Base-by-base conservation (phyloP, 2,888 invertebrate species). In the Branchinecta sandiegonensis region DNA sequence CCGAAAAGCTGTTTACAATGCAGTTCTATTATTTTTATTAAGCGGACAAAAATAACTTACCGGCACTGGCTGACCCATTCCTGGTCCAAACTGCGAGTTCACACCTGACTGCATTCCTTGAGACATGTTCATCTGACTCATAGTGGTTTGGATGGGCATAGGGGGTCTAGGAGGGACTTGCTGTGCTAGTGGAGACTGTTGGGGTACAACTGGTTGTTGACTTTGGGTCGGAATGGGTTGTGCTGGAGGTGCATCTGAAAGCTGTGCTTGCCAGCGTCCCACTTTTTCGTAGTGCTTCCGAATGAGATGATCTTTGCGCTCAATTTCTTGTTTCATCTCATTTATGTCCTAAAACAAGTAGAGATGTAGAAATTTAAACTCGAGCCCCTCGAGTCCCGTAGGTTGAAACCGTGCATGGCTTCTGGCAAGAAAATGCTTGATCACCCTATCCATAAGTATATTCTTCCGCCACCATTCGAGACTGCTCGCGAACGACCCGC, bases 201-300 rank as follows among this genome's bases (percentile, higher is more conserved):
- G 63, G 14, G 63, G 63, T 56, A 10, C 63, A 56, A 10, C 63
- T 56, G 23, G 63, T 23, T 56, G 63, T 23, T 56, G 63, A 56
- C 63, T 56, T 37, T 37, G 37, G 37, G 37, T 37, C 63, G 63
- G 63, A n/a, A n/a, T 23, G n/a, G n/a, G 63, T 56, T 56, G 63
- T n/a, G 14, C 63, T 8, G 63, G 63, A 56, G 88, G 86, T 71
- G 89, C 78, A 77, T 92, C 91, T 0, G 89, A 86, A 12, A 95
- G 78, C 69, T 94, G 80, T 73, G 85, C 86, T 79, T 94, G 94
- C 94, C 95, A 95, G 68, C 89, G 86, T 47, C 87, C 86, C 68
- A 95, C 86, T 77, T 94, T 92, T 71, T 93, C 93, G 75, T 91
- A 89, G 75, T 94, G 94, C 69, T 90, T 83, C 73, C 90, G 85